Percentiles rank a stretch among this genome's conserved stretches.
These are phyloP conservation scores for Calephelis perditalis DNA, from an alignment of 2,888 invertebrate species.

Conservation along the genomic window DNA sequence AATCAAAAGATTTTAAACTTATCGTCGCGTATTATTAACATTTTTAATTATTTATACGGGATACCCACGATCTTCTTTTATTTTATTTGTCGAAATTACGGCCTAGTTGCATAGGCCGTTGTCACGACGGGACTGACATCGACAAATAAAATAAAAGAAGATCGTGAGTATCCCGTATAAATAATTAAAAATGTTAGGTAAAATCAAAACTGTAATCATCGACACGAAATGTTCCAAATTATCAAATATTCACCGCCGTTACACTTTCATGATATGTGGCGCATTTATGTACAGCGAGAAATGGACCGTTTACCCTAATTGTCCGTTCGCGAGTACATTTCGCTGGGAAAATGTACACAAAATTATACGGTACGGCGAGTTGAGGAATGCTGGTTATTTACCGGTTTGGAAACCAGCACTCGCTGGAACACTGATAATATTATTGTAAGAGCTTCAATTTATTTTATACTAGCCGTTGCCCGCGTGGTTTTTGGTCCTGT, in stretches of 20 bases:
- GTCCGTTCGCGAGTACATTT: slow-evolving; percentile 51
- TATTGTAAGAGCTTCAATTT: background rate
- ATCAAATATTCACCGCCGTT: slow-evolving; percentile 1
- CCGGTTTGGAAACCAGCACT: background rate
- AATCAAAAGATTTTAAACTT: too few species aligned
- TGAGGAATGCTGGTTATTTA: slow-evolving; percentile 29
- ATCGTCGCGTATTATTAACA: too few species aligned
- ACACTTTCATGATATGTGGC: slow-evolving; percentile 19
- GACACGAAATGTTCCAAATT: slow-evolving; percentile 1
- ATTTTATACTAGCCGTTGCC: too few species aligned
- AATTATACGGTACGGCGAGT: slow-evolving; percentile 45
- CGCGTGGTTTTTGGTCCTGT: too few species aligned
- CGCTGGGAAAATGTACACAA: slow-evolving; percentile 40
- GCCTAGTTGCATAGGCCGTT: too few species aligned
- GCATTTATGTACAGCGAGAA: slow-evolving; percentile 34
- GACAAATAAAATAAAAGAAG: too few species aligned
- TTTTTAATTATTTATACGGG: too few species aligned
- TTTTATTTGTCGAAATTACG: too few species aligned
- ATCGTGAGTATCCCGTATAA: too few species aligned
- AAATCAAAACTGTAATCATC: background rate
- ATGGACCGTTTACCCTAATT: slow-evolving; percentile 51
- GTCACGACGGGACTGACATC: too few species aligned
- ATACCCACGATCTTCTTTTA: too few species aligned
- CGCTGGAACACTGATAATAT: slow-evolving; percentile 5
- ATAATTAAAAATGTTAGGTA: too few species aligned